Conservation (phyloP, 2,888 invertebrate genomes). For the Lottia gigantea region DNA sequence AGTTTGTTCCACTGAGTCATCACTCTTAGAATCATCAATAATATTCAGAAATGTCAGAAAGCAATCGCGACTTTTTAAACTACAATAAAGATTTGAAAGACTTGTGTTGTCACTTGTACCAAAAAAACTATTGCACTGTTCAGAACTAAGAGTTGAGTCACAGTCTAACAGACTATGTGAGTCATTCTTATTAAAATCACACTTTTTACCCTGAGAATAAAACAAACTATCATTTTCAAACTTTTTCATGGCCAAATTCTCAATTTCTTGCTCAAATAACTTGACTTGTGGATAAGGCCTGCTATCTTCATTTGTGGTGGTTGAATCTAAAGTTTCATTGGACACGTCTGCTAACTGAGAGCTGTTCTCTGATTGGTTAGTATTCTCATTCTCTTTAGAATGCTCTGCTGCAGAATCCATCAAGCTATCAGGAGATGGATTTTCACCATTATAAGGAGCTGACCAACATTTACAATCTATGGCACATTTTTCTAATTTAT, state of each 20-base stretch:
- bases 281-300: slow-evolving; percentile 5
- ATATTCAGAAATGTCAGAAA: slow-evolving; percentile 55
- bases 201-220: background rate
- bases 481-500: slow-evolving; percentile 80
- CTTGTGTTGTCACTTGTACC: slow-evolving; percentile 18
- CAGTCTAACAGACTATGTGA: background rate
- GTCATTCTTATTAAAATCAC: slow-evolving; percentile 7
- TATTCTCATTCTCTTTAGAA: background rate
- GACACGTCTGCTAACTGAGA: background rate
- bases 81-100: slow-evolving; percentile 29
- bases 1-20: slow-evolving; percentile 43
- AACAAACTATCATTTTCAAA: background rate
- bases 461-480: slow-evolving; percentile 84
- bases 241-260: background rate
- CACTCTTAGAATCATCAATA: slow-evolving; percentile 38
- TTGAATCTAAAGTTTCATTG: slow-evolving; percentile 5
- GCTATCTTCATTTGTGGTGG: background rate
- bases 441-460: slow-evolving; percentile 80
- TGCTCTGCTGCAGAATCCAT: slow-evolving; percentile 15
- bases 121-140: background rate
- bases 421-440: slow-evolving; percentile 62
- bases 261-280: background rate
- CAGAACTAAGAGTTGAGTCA: background rate
- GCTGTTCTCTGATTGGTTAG: slow-evolving; percentile 1
- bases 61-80: slow-evolving; percentile 42